phyloP scores from a whole-genome alignment of 2,797 vertebrate genomes.

The Hoplostethus atlanticus region DNA sequence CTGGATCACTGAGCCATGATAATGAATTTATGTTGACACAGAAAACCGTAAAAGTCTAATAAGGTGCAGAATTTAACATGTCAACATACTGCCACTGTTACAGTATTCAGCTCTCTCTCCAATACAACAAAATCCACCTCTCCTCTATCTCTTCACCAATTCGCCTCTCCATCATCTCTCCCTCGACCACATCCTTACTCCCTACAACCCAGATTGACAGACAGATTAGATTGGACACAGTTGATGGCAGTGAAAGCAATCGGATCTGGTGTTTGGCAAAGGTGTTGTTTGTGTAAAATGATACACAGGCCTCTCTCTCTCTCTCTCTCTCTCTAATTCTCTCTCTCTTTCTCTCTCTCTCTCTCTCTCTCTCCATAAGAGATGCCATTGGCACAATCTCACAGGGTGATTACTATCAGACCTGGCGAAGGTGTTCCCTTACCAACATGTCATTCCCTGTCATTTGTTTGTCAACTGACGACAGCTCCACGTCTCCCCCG shows the following conservation, averaged over 20 bases:
- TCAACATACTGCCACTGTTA: conserved; percentile 39
- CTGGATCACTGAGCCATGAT: conserved; percentile 3
- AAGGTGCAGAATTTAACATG: conserved; percentile 8
- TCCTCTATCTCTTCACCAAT: conserved; percentile 58
- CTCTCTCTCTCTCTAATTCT: conserved; percentile 23
- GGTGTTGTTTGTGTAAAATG: conserved; percentile 88
- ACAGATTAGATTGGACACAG: conserved; percentile 89
- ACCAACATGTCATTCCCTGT: conserved; percentile 88
- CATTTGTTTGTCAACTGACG: conserved; percentile 87
- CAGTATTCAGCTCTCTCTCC: conserved; percentile 50
- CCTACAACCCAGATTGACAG: conserved; percentile 83
- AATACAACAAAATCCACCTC: conserved; percentile 62
- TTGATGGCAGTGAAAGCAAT: conserved; percentile 84
- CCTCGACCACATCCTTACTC: conserved; percentile 72
- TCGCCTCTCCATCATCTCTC: conserved; percentile 69
- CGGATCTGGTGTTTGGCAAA: conserved; percentile 85
- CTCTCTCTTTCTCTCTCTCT: background rate
- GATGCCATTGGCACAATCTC: conserved; percentile 85
- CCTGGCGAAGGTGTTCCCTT: conserved; percentile 79
- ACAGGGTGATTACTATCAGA: conserved; percentile 86
- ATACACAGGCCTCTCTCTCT: conserved; percentile 75
- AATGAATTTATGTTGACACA: background rate
- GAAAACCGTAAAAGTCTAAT: conserved; percentile 17
- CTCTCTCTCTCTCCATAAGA: conserved; percentile 66
- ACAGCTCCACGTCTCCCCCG: conserved; percentile 79